Evolutionary conservation across 2,888 invertebrate genomes (phyloP), one percentile per base, ranked within the genome.

Genomic region (Dolichopus griseipennis): DNA sequence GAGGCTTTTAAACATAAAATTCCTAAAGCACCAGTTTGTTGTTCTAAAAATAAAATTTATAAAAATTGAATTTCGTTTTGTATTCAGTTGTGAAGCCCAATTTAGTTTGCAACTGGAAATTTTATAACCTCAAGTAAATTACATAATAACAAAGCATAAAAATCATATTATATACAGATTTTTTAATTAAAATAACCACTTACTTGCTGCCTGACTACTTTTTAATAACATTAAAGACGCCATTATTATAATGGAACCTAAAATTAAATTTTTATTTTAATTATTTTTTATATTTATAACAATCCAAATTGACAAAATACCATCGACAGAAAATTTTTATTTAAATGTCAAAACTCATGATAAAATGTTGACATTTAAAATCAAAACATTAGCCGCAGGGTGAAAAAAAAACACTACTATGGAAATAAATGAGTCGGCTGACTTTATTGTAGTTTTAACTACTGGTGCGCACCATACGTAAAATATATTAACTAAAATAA

Each of bases 181-280:
- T 72, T 66, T 68, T 61, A 37, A 65, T 67, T 15, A 22, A 37
- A 66, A 34, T 20, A 63, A 65, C 63, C 62, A 79, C 80, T 78
- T 76, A 80, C 80, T 79, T 72, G 80, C 76, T 70, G 78, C 67
- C 69, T 78, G 76, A 67, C 76, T 73, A 71, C 77, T 80, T 70
- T 75, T 78, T 67, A 78, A 74, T 71, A 80, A 74, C 69, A 79
- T 76, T 71, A 79, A 73, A 69, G 79, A 76, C 71, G 78, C 77
- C 81, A 80, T 80, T 52, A 52, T 52, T 12, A 52, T 2, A 52
- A 52, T 52, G 52, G 52, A 52, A 18, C 52, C 52, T 52, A 52
- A 52, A 52, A 52, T 18, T 18, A 52, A 52, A 52, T 18, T 18
- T 52, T 52, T 18, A 52, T 52, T 52, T 52, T 52, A 52, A n/a